phyloP scores from a whole-genome alignment of 2,888 invertebrate species.

The Imbricaverruca yamaguchii region DNA sequence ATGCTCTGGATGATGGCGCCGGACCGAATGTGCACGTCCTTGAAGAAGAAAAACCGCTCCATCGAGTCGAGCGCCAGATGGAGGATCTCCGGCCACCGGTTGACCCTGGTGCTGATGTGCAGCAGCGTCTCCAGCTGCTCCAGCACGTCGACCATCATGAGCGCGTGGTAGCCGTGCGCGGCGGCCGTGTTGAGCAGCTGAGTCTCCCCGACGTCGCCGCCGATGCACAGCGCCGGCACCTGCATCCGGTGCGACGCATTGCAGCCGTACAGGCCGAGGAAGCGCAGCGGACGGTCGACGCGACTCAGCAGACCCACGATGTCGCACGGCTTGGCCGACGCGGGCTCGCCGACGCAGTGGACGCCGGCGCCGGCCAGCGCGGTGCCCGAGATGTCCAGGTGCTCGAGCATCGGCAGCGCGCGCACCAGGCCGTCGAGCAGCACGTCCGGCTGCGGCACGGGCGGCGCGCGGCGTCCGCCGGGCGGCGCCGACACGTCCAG shows the following conservation, averaged over 20 bases:
- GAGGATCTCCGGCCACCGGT: slow-evolving; percentile 5
- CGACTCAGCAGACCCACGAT: slow-evolving; percentile 78
- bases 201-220: slow-evolving; percentile 9
- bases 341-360: not conserved
- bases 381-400: slow-evolving; percentile 91
- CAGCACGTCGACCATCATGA: slow-evolving; percentile 15
- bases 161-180: not conserved
- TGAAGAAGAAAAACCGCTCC: not conserved
- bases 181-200: not conserved
- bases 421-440: slow-evolving; percentile 62
- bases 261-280: slow-evolving; percentile 80
- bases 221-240: slow-evolving; percentile 66
- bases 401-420: slow-evolving; percentile 63
- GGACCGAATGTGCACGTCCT: slow-evolving; percentile 13
- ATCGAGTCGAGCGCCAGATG: slow-evolving; percentile 14
- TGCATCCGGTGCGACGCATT: slow-evolving; percentile 83
- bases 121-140: slow-evolving; percentile 21
- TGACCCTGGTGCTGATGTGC: slow-evolving; percentile 10
- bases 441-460: slow-evolving; percentile 61
- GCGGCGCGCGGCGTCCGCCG: slow-evolving; percentile 48
- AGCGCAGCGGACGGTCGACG: slow-evolving; percentile 69
- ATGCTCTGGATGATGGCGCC: slow-evolving; percentile 10
- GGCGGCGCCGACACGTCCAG: slow-evolving; percentile 50
- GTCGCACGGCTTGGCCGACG: slow-evolving; percentile 47
- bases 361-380: slow-evolving; percentile 67